Conservation (phyloP, 1,140 invertebrate genomes). For the Neodiprion fabricii region DNA sequence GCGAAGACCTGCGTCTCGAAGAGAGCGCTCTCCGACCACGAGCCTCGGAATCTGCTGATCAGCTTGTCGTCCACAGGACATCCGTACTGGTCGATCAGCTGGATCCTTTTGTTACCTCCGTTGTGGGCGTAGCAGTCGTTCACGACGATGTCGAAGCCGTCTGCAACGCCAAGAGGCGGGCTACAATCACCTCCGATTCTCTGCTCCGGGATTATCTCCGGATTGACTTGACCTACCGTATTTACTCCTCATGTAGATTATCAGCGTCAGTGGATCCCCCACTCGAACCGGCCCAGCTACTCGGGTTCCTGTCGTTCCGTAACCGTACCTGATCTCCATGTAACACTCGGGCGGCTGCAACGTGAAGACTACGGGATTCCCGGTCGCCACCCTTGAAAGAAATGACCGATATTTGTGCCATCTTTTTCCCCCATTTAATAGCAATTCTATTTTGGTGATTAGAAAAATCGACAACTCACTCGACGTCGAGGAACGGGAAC, state of each 20-base stretch:
- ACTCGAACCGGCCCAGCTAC: slow-evolving; percentile 89
- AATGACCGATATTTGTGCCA: not conserved
- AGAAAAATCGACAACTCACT: slow-evolving; percentile 71
- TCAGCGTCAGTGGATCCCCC: slow-evolving; percentile 88
- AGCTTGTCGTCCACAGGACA: slow-evolving; percentile 93
- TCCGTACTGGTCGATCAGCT: slow-evolving; percentile 92
- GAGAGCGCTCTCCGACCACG: slow-evolving; percentile 89
- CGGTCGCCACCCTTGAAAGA: slow-evolving; percentile 81
- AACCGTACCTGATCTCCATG: slow-evolving; percentile 93
- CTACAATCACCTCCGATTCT: not conserved
- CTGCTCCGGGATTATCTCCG: not conserved
- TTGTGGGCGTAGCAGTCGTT: slow-evolving; percentile 96
- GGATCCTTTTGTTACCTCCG: slow-evolving; percentile 88
- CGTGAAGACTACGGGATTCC: slow-evolving; percentile 93
- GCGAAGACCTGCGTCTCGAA: slow-evolving; percentile 93
- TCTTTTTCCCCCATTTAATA: too few species aligned
- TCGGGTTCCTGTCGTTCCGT: slow-evolving; percentile 81
- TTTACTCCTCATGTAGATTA: slow-evolving; percentile 94
- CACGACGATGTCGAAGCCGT: slow-evolving; percentile 95
- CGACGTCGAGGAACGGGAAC: slow-evolving; percentile 92
- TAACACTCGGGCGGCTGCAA: slow-evolving; percentile 92
- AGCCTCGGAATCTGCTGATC: slow-evolving; percentile 89
- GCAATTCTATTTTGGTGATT: too few species aligned
- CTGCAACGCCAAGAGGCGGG: slow-evolving; percentile 59
- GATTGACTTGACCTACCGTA: slow-evolving; percentile 69